These are phyloP conservation scores for Lasioglossum morio DNA, from an alignment of 2,888 invertebrate genomes.

Conservation along the genomic window DNA sequence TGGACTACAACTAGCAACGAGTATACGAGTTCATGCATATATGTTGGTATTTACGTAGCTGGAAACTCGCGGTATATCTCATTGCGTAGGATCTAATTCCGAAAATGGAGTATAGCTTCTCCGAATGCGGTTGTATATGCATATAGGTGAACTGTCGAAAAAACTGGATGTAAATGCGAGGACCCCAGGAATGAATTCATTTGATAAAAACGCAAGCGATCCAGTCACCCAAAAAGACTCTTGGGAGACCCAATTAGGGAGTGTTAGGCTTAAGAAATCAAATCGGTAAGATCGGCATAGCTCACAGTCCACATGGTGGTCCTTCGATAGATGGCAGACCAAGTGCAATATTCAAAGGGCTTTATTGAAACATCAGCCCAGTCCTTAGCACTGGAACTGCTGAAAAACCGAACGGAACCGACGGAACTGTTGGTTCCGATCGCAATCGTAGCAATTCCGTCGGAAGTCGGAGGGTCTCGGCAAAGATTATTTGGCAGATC, in stretches of 20 bases:
- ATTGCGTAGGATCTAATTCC: neutral
- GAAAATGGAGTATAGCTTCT: neutral
- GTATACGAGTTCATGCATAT: neutral
- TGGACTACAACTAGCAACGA: neutral
- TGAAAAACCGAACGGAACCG: neutral
- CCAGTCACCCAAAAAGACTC: too few relatives aligned
- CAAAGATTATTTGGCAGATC: slow-evolving; percentile 10
- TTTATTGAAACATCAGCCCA: too few relatives aligned
- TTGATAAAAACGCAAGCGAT: too few relatives aligned
- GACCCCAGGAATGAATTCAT: too few relatives aligned
- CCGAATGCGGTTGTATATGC: too few relatives aligned
- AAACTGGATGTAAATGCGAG: too few relatives aligned
- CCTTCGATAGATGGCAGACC: too few relatives aligned
- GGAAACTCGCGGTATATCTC: neutral
- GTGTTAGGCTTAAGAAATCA: too few relatives aligned
- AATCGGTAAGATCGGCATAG: too few relatives aligned
- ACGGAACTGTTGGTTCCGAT: neutral
- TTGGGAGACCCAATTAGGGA: too few relatives aligned
- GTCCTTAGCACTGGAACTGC: neutral
- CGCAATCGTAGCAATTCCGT: neutral
- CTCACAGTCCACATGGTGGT: too few relatives aligned
- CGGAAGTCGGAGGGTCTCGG: neutral
- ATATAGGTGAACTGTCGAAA: neutral
- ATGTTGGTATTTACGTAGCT: neutral
- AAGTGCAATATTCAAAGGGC: too few relatives aligned